Conservation (phyloP, 2,113 vertebrate species). For the Paraplagusia blochii region DNA sequence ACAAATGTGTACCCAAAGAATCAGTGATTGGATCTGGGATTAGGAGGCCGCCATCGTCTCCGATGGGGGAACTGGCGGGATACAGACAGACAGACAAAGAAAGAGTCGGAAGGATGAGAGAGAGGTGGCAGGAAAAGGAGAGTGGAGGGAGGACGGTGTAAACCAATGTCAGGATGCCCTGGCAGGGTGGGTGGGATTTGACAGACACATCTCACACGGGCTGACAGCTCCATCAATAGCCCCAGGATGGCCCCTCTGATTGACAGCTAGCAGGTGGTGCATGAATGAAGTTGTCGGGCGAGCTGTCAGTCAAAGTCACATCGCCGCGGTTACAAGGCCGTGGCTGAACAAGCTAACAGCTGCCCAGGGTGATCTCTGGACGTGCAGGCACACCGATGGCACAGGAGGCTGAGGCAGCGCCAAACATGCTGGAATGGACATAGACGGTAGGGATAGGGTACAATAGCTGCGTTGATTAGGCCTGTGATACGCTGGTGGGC, state of each 20-base stretch:
- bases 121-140: slow-evolving; percentile 24
- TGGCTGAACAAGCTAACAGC: slow-evolving; percentile 72
- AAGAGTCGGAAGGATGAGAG: slow-evolving; percentile 35
- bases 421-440: slow-evolving; percentile 54
- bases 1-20: slow-evolving; percentile 66
- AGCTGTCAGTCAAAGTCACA: slow-evolving; percentile 73
- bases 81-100: slow-evolving; percentile 44
- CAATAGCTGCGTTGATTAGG: slow-evolving; percentile 40
- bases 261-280: slow-evolving; percentile 89
- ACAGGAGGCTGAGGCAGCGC: slow-evolving; percentile 35
- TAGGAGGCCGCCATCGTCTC: slow-evolving; percentile 63
- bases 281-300: slow-evolving; percentile 81
- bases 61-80: slow-evolving; percentile 51
- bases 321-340: slow-evolving; percentile 69
- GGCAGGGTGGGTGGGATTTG: slow-evolving; percentile 71
- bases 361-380: slow-evolving; percentile 80
- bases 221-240: slow-evolving; percentile 83
- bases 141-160: slow-evolving; percentile 69
- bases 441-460: slow-evolving; percentile 19
- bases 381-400: slow-evolving; percentile 63
- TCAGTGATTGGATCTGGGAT: slow-evolving; percentile 71
- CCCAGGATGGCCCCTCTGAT: slow-evolving; percentile 81
- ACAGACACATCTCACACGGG: slow-evolving; percentile 80
- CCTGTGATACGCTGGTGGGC: slow-evolving; percentile 37
- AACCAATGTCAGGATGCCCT: slow-evolving; percentile 71